Conservation (phyloP, 2,797 vertebrate species). For the Scleropages formosus region DNA sequence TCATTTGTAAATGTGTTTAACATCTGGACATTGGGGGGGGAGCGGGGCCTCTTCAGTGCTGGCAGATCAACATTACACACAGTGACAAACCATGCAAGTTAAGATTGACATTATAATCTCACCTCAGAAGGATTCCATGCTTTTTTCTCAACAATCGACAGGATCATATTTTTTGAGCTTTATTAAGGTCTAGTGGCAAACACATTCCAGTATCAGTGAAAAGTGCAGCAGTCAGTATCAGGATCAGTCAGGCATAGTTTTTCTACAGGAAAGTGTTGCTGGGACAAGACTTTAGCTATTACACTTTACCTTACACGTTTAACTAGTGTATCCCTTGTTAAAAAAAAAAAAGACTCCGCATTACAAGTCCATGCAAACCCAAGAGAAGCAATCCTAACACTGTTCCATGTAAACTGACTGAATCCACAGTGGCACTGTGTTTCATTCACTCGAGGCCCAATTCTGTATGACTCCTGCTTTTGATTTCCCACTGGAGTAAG, state of each 20-base stretch:
- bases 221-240: conserved; percentile 31
- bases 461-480: background rate
- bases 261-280: conserved; percentile 26
- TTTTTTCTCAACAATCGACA: conserved; percentile 3
- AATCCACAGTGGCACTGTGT: conserved; percentile 15
- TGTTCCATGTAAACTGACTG: conserved; percentile 16
- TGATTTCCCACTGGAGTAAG: background rate
- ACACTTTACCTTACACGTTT: background rate
- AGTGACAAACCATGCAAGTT: background rate
- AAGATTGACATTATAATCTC: background rate
- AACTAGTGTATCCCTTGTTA: background rate
- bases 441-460: background rate
- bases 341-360: conserved; percentile 44
- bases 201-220: conserved; percentile 38
- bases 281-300: conserved; percentile 40
- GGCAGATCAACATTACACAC: too few species aligned
- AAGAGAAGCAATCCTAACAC: conserved; percentile 11
- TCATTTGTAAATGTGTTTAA: background rate
- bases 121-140: background rate
- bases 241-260: conserved; percentile 35
- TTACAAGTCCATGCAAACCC: conserved; percentile 63
- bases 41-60: background rate
- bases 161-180: conserved; percentile 18
- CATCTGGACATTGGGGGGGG: background rate
- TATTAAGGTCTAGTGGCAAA: conserved; percentile 38